Evolutionary conservation across 2,888 invertebrate species (phyloP), one percentile per base, ranked within the genome.

Genomic region (Eilema griseolum): DNA sequence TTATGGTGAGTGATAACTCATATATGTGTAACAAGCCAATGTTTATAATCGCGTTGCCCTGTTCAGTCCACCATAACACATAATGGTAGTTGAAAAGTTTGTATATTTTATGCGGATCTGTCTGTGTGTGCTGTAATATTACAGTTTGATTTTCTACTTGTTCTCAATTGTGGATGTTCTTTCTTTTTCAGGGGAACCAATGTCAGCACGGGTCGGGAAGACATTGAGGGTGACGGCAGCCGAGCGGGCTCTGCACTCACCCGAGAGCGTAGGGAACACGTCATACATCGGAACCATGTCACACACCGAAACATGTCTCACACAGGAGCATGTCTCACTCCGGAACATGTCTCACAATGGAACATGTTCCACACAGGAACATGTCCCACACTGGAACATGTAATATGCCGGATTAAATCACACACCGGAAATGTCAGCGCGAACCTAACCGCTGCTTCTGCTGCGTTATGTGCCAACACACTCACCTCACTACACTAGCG

Each of bases 151-250:
- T 41, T 16, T 41, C 14, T 14, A 16, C 23, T 56, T n/a, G n/a
- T 52, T 56, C n/a, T 56, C 10, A n/a, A 23, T 23, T 33, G 31
- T 33, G 31, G 31, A 61, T 26, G n/a, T 56, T n/a, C 1, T n/a
- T 66, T 57, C 71, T 66, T 78, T 68, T 71, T 23, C 89, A 92
- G 93, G 94, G 94, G 94, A 91, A 92, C 89, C 92, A 93, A 93
- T 93, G 92, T 93, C 92, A 92, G 88, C 90, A 90, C 87, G 94
- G 93, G 94, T 93, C 92, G 93, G 93, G 93, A 89, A 88, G 92
- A 92, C 92, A 92, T 93, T 91, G 92, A 88, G 89, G 89, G 89
- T 83, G 86, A 72, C 78, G 80, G 85, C 81, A 75, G 82, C 82
- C 80, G 81, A 82, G 78, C 81, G 85, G 82, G 75, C 68, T 72